Evolutionary conservation across 2,888 invertebrate species (phyloP).

Genomic region (Idaea dimidiata): DNA sequence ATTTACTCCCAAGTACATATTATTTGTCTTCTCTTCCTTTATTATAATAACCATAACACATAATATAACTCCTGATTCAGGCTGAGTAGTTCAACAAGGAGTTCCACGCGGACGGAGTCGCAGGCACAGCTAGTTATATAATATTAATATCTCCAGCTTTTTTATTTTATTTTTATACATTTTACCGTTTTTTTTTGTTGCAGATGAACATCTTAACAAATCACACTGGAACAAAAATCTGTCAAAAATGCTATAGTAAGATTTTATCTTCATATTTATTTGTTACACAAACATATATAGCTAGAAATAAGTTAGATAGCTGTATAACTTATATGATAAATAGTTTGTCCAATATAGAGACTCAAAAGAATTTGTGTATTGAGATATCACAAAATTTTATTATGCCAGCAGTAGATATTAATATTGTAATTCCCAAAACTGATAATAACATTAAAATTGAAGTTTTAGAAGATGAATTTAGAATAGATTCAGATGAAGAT

Average conservation of each 20-base stretch:
- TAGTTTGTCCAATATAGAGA: constrained; percentile 38
- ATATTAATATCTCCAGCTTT: constrained; percentile 3
- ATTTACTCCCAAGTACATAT: too few species aligned
- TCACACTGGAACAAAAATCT: constrained; percentile 65
- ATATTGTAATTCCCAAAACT: constrained; percentile 39
- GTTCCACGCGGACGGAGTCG: too few species aligned
- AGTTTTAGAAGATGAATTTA: constrained; percentile 69
- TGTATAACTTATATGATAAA: constrained; percentile 57
- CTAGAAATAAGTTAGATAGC: constrained; percentile 51
- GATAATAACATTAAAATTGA: constrained; percentile 49
- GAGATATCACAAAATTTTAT: constrained; percentile 57
- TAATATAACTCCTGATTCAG: too few species aligned
- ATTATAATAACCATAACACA: too few species aligned
- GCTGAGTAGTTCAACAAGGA: too few species aligned
- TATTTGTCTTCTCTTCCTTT: too few species aligned
- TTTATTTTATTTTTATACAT: constrained; percentile 16
- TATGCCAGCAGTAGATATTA: constrained; percentile 43
- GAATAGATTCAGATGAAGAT: constrained; percentile 50
- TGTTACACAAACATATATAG: constrained; percentile 48
- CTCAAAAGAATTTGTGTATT: constrained; percentile 52
- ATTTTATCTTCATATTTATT: constrained; percentile 63
- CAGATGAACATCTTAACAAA: constrained; percentile 56
- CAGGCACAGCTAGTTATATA: too few species aligned
- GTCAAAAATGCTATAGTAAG: constrained; percentile 60
- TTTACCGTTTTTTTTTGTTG: constrained; percentile 53